Evolutionary conservation across 2,888 invertebrate species (phyloP).

Genomic region (Branchinecta sandiegonensis): DNA sequence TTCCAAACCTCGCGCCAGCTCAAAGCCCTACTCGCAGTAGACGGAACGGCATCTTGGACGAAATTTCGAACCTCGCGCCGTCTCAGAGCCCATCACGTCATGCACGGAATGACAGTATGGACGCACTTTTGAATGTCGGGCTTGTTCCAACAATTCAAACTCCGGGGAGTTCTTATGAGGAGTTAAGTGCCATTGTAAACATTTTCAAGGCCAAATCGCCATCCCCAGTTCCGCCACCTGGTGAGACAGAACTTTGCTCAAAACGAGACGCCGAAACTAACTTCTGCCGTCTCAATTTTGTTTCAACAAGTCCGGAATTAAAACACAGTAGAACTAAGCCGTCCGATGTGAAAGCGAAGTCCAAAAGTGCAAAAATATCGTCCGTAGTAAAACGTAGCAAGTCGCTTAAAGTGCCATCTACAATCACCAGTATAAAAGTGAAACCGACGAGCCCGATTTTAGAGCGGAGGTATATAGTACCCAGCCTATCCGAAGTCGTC

Average conservation of each 20-base stretch:
- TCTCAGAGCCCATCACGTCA: neutral
- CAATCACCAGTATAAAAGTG: neutral
- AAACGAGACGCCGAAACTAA: neutral
- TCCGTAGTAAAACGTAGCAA: constrained; percentile 34
- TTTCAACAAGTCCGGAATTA: neutral
- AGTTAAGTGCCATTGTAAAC: neutral
- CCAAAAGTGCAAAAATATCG: constrained; percentile 1
- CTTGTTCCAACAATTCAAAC: neutral
- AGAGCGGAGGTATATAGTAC: constrained; percentile 11
- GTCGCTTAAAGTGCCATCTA: constrained; percentile 32
- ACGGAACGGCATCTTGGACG: neutral
- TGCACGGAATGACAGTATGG: neutral
- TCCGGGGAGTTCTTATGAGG: neutral
- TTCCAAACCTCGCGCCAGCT: too few relatives aligned
- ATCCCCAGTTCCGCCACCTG: neutral
- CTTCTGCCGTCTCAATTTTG: neutral
- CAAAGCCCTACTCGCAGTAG: neutral
- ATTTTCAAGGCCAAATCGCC: neutral
- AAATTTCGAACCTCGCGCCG: too few relatives aligned
- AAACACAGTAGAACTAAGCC: constrained; percentile 9
- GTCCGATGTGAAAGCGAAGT: neutral
- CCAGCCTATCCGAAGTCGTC: neutral
- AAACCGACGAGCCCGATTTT: neutral
- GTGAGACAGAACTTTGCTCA: neutral
- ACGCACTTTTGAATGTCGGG: neutral